These are phyloP conservation scores for Callimico goeldii DNA, from an alignment of 2,797 vertebrate species.

Conservation along the genomic window DNA sequence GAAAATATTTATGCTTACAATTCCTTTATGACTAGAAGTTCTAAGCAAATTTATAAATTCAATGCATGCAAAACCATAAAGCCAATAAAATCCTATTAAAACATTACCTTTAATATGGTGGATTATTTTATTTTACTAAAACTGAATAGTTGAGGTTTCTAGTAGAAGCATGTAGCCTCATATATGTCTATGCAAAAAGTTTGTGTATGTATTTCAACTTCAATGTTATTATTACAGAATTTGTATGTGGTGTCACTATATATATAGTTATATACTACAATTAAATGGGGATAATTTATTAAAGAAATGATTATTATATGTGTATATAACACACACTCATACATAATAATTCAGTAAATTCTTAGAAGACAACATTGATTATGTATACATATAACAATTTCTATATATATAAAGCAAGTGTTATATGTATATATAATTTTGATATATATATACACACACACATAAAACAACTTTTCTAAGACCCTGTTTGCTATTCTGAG, in stretches of 20 bases:
- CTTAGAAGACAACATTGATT: neutral
- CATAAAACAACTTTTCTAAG: neutral
- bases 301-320: neutral
- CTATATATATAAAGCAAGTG: neutral
- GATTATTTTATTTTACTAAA: neutral
- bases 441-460: no score
- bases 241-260: neutral
- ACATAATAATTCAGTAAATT: neutral
- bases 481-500: neutral
- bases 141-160: neutral
- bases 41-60: conserved; percentile 25
- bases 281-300: neutral
- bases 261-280: neutral
- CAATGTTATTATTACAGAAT: neutral
- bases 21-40: neutral
- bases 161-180: neutral
- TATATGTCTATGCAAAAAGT: neutral
- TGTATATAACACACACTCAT: neutral
- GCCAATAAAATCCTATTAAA: neutral
- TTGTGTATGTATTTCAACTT: neutral
- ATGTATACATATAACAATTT: neutral
- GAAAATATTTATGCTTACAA: conserved; percentile 1
- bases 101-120: neutral
- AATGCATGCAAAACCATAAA: neutral
- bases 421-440: neutral